Evolutionary conservation across 1,140 invertebrate genomes (phyloP), one percentile per base, ranked within the genome.

Genomic region (Ladona fulva): DNA sequence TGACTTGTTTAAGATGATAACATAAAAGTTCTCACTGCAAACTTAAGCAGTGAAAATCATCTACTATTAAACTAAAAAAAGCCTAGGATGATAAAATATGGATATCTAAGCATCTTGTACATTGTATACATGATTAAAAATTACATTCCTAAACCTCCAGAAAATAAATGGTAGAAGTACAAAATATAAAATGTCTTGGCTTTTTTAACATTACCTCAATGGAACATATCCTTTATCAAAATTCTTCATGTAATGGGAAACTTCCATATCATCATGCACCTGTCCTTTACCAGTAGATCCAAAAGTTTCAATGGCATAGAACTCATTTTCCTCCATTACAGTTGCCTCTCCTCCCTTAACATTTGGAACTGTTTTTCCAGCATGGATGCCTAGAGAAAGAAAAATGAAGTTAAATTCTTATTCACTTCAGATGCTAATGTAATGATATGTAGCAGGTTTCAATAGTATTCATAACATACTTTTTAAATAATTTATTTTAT

Each of bases 181-280:
- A n/a, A n/a, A n/a, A n/a, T n/a, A n/a, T n/a, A 37, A 37, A 37
- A 37, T 37, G 29, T 37, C 29, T 5, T 37, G 29, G 3, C 8
- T 37, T 37, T 37, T 37, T 37, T 37, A 37, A 37, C 3, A 37
- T 37, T 66, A 91, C 89, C 89, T 87, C 66, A 98, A 85, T 77
- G 96, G 96, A 73, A 97, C 94, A 86, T 94, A 97, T 78, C 94
- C 93, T 84, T 92, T 91, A 82, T 99, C 97, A 86, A 95, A 99
- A 84, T 98, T 97, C 85, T 99, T 99, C 98, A 99, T 99, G 83
- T 99, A 99, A 87, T 99, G 98, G 42, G 97, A 99, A 80, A 94
- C 95, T 83, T 99, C 98, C 94, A 99, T 97, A 84, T 99, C 98
- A 85, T 99, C 97, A 84, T 99, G 96, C 0, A 99, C 97, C 77